These are phyloP conservation scores for Nebria ingens DNA, from an alignment of 1,140 invertebrate species.

Conservation along the genomic window DNA sequence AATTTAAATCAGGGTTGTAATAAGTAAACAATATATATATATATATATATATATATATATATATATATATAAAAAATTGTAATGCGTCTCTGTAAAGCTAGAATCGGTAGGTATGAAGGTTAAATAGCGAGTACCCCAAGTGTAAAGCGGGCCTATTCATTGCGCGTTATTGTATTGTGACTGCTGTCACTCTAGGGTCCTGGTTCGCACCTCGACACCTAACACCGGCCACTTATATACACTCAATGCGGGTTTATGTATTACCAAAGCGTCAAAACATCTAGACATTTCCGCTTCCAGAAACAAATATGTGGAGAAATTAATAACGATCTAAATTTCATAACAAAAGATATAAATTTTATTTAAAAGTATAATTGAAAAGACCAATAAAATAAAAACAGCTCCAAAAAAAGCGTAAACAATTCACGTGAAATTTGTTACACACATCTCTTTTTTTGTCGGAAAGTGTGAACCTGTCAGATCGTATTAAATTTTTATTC, in stretches of 20 bases:
- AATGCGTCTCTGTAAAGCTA: no score
- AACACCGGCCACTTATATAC: slow-evolving; percentile 4
- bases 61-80: no score
- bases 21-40: no score
- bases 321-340: not conserved
- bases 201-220: slow-evolving; percentile 2
- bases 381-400: not conserved
- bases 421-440: not conserved
- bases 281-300: not conserved
- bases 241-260: not conserved
- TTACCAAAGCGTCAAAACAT: not conserved
- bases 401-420: not conserved
- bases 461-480: not conserved
- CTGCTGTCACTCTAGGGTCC: not conserved
- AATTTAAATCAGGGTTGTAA: no score
- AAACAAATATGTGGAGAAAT: not conserved
- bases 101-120: no score
- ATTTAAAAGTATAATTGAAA: not conserved
- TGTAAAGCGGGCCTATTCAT: not conserved
- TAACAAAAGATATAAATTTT: not conserved
- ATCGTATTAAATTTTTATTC: not conserved
- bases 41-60: no score
- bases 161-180: not conserved
- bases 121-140: no score
- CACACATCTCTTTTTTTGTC: not conserved